Conservation (phyloP, 1,140 invertebrate genomes). For the Mizuhopecten yessoensis region DNA sequence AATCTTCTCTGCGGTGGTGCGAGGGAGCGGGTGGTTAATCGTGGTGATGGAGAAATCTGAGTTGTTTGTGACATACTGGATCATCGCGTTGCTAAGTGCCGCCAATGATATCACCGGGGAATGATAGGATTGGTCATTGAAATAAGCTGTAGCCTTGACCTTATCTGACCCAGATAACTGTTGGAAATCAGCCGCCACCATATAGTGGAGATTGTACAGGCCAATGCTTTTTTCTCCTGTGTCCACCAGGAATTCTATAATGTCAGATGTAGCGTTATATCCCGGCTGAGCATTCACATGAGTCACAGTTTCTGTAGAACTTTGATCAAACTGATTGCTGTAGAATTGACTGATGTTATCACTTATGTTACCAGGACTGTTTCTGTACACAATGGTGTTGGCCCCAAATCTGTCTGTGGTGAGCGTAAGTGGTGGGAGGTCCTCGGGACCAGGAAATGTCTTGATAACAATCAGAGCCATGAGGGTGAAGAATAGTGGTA, state of each 20-base stretch:
- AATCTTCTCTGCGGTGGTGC: constrained; percentile 68
- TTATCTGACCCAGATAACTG: neutral
- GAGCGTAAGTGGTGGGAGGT: constrained; percentile 78
- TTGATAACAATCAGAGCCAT: constrained; percentile 81
- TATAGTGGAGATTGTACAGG: constrained; percentile 74
- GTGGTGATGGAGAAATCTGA: constrained; percentile 60
- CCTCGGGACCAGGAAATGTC: constrained; percentile 79
- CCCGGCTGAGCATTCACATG: constrained; percentile 64
- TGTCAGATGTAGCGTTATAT: constrained; percentile 58
- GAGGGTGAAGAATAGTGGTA: constrained; percentile 82
- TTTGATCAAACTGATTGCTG: constrained; percentile 66
- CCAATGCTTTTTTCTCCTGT: constrained; percentile 71
- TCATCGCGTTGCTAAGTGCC: constrained; percentile 85
- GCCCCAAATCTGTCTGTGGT: constrained; percentile 70
- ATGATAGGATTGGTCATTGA: constrained; percentile 87
- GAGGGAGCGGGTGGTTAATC: constrained; percentile 74
- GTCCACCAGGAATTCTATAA: constrained; percentile 69
- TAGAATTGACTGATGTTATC: constrained; percentile 56
- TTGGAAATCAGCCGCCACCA: constrained; percentile 74
- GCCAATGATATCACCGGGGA: constrained; percentile 87
- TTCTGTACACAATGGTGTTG: constrained; percentile 74
- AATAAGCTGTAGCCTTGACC: constrained; percentile 76
- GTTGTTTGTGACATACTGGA: constrained; percentile 80
- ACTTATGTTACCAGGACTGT: constrained; percentile 24
- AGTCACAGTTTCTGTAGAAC: constrained; percentile 46